phyloP scores from a whole-genome alignment of 2,797 vertebrate genomes.

The Limosa lapponica region DNA sequence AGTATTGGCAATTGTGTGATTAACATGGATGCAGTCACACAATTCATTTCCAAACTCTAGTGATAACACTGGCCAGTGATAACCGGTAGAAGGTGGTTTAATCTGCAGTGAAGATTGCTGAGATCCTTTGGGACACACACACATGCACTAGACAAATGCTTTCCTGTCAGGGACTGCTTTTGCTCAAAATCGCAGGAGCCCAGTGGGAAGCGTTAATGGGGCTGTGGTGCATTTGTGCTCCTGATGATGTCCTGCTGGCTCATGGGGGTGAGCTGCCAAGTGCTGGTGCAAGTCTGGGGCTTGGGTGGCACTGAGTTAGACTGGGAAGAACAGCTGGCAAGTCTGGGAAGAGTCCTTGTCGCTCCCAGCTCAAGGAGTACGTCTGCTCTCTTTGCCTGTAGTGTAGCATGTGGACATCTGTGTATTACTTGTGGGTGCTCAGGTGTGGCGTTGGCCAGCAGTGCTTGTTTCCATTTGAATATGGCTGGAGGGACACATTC shows the following conservation, averaged over 20 bases:
- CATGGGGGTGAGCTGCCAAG: not conserved
- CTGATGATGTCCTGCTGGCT: not conserved
- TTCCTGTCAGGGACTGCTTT: not conserved
- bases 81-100: not conserved
- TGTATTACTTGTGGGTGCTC: too few relatives aligned
- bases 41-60: not conserved
- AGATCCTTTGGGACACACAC: not conserved
- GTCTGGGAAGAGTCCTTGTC: not conserved
- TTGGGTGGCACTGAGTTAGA: not conserved
- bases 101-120: not conserved
- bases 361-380: not conserved
- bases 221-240: not conserved
- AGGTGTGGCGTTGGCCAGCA: fast-evolving
- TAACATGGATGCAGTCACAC: not conserved
- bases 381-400: not conserved
- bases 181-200: not conserved
- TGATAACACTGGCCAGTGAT: not conserved
- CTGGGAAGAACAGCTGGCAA: not conserved
- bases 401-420: not conserved
- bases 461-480: not conserved
- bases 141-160: fast-evolving
- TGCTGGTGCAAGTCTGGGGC: not conserved
- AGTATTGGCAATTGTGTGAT: not conserved
- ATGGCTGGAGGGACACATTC: not conserved
- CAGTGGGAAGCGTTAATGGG: fast-evolving